Percentiles rank a stretch among this genome's conserved stretches.
Evolutionary conservation across 2,888 invertebrate genomes (phyloP).

Genomic region (Chaitophorus viminalis): DNA sequence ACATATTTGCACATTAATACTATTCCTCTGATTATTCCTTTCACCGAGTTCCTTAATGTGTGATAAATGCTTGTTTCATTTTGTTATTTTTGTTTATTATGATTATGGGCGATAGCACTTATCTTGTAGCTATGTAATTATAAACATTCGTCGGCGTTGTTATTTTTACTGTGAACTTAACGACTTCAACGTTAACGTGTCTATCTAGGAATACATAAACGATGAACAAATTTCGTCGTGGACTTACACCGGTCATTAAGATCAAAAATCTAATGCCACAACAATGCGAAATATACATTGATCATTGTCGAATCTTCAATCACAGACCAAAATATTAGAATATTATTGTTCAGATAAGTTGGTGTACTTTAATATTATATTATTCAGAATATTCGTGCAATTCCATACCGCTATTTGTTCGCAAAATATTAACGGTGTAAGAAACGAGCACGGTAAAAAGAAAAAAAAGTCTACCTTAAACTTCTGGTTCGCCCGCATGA

Average conservation of each 20-base stretch:
- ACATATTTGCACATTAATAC: background rate
- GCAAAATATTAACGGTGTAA: background rate
- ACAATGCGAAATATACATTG: background rate
- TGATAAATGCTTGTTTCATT: slow-evolving; percentile 48
- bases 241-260: slow-evolving; percentile 10
- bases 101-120: background rate
- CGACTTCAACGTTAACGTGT: slow-evolving; percentile 33
- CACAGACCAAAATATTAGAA: background rate
- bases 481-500: background rate
- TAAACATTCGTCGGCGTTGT: slow-evolving; percentile 43
- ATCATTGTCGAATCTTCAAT: background rate
- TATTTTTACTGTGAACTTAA: slow-evolving; percentile 16
- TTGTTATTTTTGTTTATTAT: slow-evolving; percentile 26
- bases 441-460: background rate
- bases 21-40: background rate
- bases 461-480: background rate
- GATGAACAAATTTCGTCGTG: background rate
- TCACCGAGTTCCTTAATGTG: slow-evolving; percentile 38
- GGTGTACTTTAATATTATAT: too few relatives aligned
- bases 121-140: slow-evolving; percentile 22
- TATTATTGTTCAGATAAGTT: too few relatives aligned
- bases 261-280: background rate
- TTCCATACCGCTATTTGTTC: background rate
- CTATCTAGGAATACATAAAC: background rate
- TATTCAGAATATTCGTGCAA: too few relatives aligned